phyloP scores from a whole-genome alignment of 2,888 invertebrate species.

The Halictus ligatus region DNA sequence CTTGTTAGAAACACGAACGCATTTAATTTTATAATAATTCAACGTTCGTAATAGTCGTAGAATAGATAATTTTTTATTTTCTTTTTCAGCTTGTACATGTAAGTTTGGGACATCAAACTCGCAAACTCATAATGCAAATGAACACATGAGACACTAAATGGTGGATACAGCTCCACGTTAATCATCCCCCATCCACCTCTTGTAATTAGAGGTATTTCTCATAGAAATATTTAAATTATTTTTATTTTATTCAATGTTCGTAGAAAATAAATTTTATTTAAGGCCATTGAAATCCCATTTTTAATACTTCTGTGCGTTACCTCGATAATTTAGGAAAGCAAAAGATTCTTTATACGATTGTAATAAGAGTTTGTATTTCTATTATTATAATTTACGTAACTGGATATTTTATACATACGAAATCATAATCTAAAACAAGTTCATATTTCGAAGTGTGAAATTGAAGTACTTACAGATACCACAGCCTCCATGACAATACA shows the following conservation, averaged over 20 bases:
- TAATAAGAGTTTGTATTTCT: conserved; percentile 7
- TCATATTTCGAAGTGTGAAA: conserved; percentile 3
- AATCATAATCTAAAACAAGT: background rate
- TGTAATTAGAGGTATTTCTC: conserved; percentile 52
- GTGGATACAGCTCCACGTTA: conserved; percentile 48
- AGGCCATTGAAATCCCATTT: conserved; percentile 14
- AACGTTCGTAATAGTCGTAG: conserved; percentile 37
- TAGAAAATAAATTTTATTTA: conserved; percentile 17
- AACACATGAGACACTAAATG: conserved; percentile 46
- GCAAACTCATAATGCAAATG: conserved; percentile 50
- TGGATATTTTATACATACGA: background rate
- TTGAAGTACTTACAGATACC: conserved; percentile 76
- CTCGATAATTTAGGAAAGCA: conserved; percentile 12
- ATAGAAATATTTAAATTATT: conserved; percentile 46
- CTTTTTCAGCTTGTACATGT: conserved; percentile 60
- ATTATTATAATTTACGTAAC: background rate
- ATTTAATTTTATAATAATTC: conserved; percentile 30
- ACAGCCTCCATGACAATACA: conserved; percentile 77
- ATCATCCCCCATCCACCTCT: conserved; percentile 49
- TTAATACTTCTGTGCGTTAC: conserved; percentile 15
- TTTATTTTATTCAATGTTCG: conserved; percentile 18
- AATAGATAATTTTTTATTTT: conserved; percentile 58
- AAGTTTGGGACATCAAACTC: conserved; percentile 50
- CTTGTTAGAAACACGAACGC: background rate
- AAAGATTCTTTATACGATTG: background rate